phyloP scores from a whole-genome alignment of 2,113 vertebrate species.

The Caretta caretta region DNA sequence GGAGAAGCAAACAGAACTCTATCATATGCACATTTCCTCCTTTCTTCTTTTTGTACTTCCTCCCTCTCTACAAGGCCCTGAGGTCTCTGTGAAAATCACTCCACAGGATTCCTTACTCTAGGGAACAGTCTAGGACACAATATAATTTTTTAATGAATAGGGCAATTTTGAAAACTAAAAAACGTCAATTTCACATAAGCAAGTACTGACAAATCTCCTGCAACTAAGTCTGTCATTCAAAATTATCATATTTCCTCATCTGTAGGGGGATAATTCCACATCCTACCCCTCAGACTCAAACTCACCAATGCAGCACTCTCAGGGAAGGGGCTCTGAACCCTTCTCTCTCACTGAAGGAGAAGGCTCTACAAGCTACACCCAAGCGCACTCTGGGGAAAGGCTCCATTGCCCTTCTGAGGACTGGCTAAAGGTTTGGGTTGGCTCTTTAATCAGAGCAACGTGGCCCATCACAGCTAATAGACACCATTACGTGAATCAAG shows the following conservation, averaged over 20 bases:
- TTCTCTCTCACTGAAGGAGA: not conserved
- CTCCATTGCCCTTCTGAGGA: accelerated
- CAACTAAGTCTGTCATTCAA: too few relatives aligned
- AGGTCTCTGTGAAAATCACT: not conserved
- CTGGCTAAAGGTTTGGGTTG: constrained; percentile 11
- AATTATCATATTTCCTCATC: not conserved
- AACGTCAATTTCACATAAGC: not conserved
- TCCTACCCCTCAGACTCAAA: not conserved
- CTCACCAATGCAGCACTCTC: not conserved
- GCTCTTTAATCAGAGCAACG: constrained; percentile 62
- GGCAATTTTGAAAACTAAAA: not conserved
- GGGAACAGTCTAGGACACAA: accelerated
- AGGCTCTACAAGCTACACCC: not conserved
- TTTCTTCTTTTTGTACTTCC: not conserved
- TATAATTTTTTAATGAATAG: accelerated
- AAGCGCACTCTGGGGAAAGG: too few relatives aligned
- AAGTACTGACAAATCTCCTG: accelerated
- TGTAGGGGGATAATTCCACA: not conserved
- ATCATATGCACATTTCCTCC: not conserved
- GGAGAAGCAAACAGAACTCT: not conserved
- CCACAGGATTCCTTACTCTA: accelerated
- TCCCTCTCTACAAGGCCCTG: not conserved
- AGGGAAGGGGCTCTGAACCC: accelerated
- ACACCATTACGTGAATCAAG: constrained; percentile 58
- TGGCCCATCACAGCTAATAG: constrained; percentile 61